These are phyloP conservation scores for Ips nitidus DNA, from an alignment of 1,140 invertebrate species.

Conservation along the genomic window DNA sequence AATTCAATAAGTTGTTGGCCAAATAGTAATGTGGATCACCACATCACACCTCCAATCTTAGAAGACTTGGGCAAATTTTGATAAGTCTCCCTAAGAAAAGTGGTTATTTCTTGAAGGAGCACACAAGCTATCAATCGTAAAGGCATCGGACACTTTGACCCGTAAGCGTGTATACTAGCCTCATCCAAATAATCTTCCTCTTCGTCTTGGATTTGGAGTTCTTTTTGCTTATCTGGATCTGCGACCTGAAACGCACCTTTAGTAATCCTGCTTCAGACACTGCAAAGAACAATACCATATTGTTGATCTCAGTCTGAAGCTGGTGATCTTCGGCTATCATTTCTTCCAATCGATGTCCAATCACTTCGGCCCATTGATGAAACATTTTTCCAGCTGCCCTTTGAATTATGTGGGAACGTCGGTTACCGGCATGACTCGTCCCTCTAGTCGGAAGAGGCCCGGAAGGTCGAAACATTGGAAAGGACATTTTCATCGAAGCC, in stretches of 20 bases:
- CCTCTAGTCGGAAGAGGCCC: slow-evolving; percentile 58
- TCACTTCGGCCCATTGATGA: slow-evolving; percentile 92
- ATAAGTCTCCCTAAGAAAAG: slow-evolving; percentile 95
- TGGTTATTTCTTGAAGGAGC: slow-evolving; percentile 93
- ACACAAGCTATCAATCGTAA: slow-evolving; percentile 91
- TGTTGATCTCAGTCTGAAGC: slow-evolving; percentile 67
- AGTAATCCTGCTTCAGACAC: too few species aligned
- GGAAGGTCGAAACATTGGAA: slow-evolving; percentile 76
- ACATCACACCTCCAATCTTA: slow-evolving; percentile 59
- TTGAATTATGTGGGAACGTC: slow-evolving; percentile 81
- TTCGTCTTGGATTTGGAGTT: slow-evolving; percentile 87
- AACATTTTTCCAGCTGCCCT: slow-evolving; percentile 93
- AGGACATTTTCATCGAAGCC: slow-evolving; percentile 87
- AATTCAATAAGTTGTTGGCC: not conserved
- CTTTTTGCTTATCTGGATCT: slow-evolving; percentile 82
- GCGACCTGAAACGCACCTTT: slow-evolving; percentile 12
- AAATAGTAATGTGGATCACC: not conserved
- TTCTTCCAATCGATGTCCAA: slow-evolving; percentile 86
- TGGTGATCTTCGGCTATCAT: slow-evolving; percentile 75
- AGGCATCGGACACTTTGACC: slow-evolving; percentile 86
- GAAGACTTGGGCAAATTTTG: slow-evolving; percentile 74
- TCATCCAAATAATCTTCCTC: slow-evolving; percentile 99
- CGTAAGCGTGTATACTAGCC: slow-evolving; percentile 83
- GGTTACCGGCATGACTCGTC: slow-evolving; percentile 56
- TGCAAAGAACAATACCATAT: slow-evolving; percentile 52